Percentiles rank a stretch among this genome's conserved stretches.
Conservation (phyloP, 64 coral and sea anemone species). For the Actinia tenebrosa region DNA sequence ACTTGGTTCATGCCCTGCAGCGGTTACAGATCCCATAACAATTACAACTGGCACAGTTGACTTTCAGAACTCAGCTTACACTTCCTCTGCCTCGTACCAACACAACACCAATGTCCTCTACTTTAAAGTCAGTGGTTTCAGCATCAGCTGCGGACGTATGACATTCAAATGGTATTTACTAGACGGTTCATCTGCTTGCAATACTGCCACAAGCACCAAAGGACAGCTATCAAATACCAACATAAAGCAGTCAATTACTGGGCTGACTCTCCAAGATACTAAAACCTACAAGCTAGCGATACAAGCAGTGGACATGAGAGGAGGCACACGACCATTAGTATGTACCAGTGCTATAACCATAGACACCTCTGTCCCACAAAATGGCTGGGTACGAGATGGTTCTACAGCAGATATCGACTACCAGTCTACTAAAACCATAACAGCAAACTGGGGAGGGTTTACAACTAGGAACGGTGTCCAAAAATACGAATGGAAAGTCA, state of each 20-base stretch:
- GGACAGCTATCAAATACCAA: conserved; percentile 59
- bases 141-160: conserved; percentile 62
- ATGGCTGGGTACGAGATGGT: conserved; percentile 88
- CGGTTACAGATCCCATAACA: conserved; percentile 46
- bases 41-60: conserved; percentile 47
- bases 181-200: conserved; percentile 37
- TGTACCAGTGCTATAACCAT: conserved; percentile 71
- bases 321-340: conserved; percentile 32
- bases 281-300: conserved; percentile 72
- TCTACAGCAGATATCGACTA: conserved; percentile 50
- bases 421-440: conserved; percentile 46
- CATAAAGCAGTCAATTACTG: conserved; percentile 54
- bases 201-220: conserved; percentile 10
- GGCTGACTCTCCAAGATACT: conserved; percentile 52
- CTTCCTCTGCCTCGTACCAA: conserved; percentile 56
- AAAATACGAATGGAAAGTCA: conserved; percentile 54
- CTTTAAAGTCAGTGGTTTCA: conserved; percentile 59
- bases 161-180: conserved; percentile 80
- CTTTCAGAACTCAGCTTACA: conserved; percentile 43
- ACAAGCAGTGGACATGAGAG: conserved; percentile 57
- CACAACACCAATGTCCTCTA: conserved; percentile 61
- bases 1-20: conserved; percentile 75
- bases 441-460: conserved; percentile 60
- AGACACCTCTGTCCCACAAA: conserved; percentile 69
- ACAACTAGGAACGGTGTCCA: conserved; percentile 44